Evolutionary conservation across 2,113 vertebrate genomes (phyloP), one percentile per base, ranked within the genome.

Genomic region (Nesogale talazaci): DNA sequence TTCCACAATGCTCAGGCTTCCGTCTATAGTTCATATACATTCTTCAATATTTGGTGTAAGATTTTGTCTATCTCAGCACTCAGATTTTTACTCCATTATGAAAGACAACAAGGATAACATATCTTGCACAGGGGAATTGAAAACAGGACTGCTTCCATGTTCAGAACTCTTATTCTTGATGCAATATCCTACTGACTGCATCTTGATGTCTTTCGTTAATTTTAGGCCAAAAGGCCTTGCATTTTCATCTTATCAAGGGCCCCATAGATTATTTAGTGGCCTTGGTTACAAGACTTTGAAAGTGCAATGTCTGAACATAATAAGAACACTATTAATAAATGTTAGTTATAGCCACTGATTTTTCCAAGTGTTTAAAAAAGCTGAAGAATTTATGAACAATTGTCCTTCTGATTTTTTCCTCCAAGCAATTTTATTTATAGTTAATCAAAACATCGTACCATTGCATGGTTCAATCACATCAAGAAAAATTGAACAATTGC

Each of bases 331-430:
- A 42, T 27, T 40, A 19, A 81, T 65, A 69, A 25, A 75, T 40
- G 67, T 56, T 75, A 69, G n/a, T 69, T 89, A 61, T 83, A 83
- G 34, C 4, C 23, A 63, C 3, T 56, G 36, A 40, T 36, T 65
- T 82, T 65, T 61, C 42, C 14, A 75, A 89, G 86, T 46, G 38
- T 25, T 90, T 20, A 23, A n/a, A 75, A 57, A 94, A 92, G 92
- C 20, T 38, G 59, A 22, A 38, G 16, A 59, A 77, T 57, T 65
- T 90, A 92, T 77, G 6, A n/a, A 59, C 34, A 82, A n/a, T 78
- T 12, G 84, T 76, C 4, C 25, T 76, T 70, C 19, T 78, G 10
- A 5, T 2, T 52, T 52, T 52, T 52, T 12, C 46, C 46, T 12
- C 46, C 14, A 52, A 52, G 2, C 46, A 52, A 52, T 52, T 52